Base-by-base conservation (phyloP, 2,797 vertebrate genomes). In the Myotis myotis region DNA sequence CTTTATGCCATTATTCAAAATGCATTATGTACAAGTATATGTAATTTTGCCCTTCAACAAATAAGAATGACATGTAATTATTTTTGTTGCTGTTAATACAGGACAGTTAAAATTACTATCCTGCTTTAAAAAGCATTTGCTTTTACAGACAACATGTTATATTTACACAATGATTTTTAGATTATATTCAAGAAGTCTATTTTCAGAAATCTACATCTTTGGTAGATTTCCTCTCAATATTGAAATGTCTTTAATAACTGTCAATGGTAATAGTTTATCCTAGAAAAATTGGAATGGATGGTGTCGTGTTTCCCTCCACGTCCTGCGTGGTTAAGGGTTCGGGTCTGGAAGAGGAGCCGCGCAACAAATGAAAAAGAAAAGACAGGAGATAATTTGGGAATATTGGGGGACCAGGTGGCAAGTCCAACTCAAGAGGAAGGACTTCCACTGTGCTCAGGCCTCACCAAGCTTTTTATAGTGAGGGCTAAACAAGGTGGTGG, bases 161-260 rank as follows among this genome's bases (percentile, higher is more conserved):
- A 78, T 64, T 74, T 72, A 66, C 5, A 38, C 2, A 71, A 28
- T 68, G 7, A 38, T 44, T 80, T 82, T 92, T 70, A 53, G 0
- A 75, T 84, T 87, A 38, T 84, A 80, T 12, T 51, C 7, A 70
- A 66, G 9, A 57, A 88, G 15, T 74, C 16, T 33, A 75, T 75
- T 62, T 49, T 75, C 70, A 38, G 16, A 91, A 91, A 91, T 33
- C 17, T 93, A 15, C 15, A 60, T 79, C 55, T 60, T 25, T 81
- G 51, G 16, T 82, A 66, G 5, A 88, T 88, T 80, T 88, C 7
- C 36, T 87, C 5, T 84, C 30, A 55, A 28, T 80, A 71, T 23
- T 47, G 33, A 91, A 93, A 80, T 80, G 79, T 19, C 28, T 93
- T 84, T 81, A 75, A 70, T 93, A 70, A 62, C 13, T 72, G 15